phyloP scores from a whole-genome alignment of 1,140 invertebrate genomes.

The Galendromus occidentalis region DNA sequence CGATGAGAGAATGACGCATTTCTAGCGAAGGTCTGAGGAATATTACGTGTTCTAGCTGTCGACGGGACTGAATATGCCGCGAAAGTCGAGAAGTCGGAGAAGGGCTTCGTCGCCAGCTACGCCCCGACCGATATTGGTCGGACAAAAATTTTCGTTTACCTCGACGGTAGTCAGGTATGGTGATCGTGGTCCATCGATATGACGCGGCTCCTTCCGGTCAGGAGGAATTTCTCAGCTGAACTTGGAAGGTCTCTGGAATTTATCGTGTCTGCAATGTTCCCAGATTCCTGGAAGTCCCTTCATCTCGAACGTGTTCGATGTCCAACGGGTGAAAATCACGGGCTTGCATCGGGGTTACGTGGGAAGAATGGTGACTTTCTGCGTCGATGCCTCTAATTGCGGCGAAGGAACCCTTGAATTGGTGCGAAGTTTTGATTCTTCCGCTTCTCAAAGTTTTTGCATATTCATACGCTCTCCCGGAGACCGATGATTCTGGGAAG shows the following conservation, averaged over 20 bases:
- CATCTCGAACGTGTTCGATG: constrained; percentile 77
- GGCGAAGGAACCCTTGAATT: constrained; percentile 86
- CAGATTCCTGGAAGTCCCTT: constrained; percentile 67
- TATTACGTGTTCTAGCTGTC: neutral
- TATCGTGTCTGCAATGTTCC: too few relatives aligned
- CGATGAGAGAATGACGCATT: neutral
- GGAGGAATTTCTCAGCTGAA: too few relatives aligned
- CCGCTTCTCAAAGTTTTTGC: too few relatives aligned
- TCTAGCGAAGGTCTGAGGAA: too few relatives aligned
- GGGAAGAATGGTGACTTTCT: constrained; percentile 36
- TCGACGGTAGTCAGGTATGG: constrained; percentile 54
- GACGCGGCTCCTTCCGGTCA: too few relatives aligned
- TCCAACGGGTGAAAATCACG: constrained; percentile 56
- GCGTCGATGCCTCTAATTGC: constrained; percentile 81
- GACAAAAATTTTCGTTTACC: constrained; percentile 54
- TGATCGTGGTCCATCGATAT: too few relatives aligned
- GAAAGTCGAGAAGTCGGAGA: neutral
- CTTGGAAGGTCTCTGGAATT: neutral
- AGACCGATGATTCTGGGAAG: too few relatives aligned
- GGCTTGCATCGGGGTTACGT: constrained; percentile 38
- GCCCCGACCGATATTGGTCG: constrained; percentile 30
- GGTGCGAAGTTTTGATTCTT: constrained; percentile 25
- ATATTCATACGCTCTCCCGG: too few relatives aligned
- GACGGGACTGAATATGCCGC: neutral
- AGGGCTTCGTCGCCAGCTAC: neutral